Percentiles rank a stretch among this genome's conserved stretches.
These are phyloP conservation scores for Pheosia gnoma DNA, from an alignment of 2,888 invertebrate species.

Conservation along the genomic window DNA sequence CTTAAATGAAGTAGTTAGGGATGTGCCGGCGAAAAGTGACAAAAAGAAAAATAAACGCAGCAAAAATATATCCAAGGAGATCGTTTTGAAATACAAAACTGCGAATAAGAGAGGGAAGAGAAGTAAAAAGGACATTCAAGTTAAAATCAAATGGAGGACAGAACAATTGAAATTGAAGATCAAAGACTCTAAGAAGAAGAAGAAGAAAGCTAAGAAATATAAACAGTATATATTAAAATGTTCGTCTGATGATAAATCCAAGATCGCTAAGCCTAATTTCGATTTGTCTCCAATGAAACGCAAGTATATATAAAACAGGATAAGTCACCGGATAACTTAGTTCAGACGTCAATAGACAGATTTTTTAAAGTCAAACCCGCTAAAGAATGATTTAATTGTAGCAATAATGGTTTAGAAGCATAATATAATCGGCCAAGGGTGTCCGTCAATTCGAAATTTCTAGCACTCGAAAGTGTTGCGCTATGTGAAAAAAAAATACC, in stretches of 20 bases:
- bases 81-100: slow-evolving; percentile 18
- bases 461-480: slow-evolving; percentile 6
- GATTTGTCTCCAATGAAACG: slow-evolving; percentile 50
- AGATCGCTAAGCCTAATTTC: slow-evolving; percentile 47
- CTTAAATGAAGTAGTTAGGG: slow-evolving; percentile 52
- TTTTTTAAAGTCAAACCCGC: slow-evolving; percentile 56
- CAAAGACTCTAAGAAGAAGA: slow-evolving; percentile 34
- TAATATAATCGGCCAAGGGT: neutral
- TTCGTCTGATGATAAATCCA: slow-evolving; percentile 28
- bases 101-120: slow-evolving; percentile 17
- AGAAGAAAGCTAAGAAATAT: slow-evolving; percentile 25
- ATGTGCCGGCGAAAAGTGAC: slow-evolving; percentile 12
- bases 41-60: slow-evolving; percentile 12
- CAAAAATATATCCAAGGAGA: slow-evolving; percentile 16
- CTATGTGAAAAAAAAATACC: slow-evolving; percentile 4
- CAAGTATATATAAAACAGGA: slow-evolving; percentile 49
- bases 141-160: slow-evolving; percentile 59
- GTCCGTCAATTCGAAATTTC: neutral
- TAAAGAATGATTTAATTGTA: neutral
- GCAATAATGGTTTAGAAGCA: no score
- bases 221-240: slow-evolving; percentile 67
- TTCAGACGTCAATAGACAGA: slow-evolving; percentile 64
- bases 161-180: slow-evolving; percentile 53
- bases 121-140: slow-evolving; percentile 47
- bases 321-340: slow-evolving; percentile 55